These are phyloP conservation scores for Amazonetta brasiliensis DNA, from an alignment of 2,797 vertebrate species.

Conservation along the genomic window DNA sequence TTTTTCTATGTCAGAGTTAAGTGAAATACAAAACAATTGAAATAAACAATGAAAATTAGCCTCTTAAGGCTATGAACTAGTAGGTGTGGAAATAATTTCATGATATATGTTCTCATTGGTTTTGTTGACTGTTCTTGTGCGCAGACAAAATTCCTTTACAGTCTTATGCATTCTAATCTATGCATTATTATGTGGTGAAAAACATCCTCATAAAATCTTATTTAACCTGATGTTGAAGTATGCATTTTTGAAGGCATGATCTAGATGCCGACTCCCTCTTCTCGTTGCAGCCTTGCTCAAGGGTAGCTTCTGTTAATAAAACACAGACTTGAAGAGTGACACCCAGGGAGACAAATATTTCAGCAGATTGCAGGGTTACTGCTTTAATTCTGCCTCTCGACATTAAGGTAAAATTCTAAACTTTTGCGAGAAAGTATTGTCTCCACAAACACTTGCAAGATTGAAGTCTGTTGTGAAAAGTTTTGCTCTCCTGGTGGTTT, in stretches of 20 bases:
- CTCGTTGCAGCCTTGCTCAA: neutral
- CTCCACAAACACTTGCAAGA: neutral
- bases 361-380: neutral
- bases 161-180: neutral
- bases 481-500: neutral
- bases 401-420: neutral
- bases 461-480: neutral
- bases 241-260: neutral
- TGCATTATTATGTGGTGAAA: neutral
- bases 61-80: conserved; percentile 30
- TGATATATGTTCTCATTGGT: conserved; percentile 9
- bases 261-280: neutral
- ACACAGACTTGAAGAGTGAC: neutral
- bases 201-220: rapidly evolving
- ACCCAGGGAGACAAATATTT: neutral
- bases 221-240: neutral
- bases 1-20: conserved; percentile 39
- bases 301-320: conserved; percentile 21
- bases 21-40: conserved; percentile 36
- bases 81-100: conserved; percentile 31
- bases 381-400: conserved; percentile 1
- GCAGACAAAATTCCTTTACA: neutral
- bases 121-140: conserved; percentile 2
- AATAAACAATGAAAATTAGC: conserved; percentile 20
- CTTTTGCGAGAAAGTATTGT: neutral